Conservation (phyloP, 2,888 invertebrate genomes). For the Deroplatys truncata region DNA sequence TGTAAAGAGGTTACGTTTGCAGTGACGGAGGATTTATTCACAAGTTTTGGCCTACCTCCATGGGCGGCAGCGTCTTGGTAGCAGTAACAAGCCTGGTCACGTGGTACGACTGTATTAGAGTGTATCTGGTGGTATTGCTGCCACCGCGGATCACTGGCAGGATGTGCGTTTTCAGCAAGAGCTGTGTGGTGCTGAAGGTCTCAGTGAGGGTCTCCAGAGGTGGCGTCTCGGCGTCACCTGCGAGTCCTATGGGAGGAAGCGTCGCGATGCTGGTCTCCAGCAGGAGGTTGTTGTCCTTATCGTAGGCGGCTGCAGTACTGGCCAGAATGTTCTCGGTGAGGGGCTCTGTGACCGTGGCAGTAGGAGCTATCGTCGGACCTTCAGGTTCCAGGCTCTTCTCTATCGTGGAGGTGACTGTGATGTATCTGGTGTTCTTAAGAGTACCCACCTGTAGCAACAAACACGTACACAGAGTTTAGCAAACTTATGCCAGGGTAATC, state of each 20-base stretch:
- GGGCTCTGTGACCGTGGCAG: slow-evolving; percentile 56
- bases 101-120: slow-evolving; percentile 85
- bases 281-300: slow-evolving; percentile 59
- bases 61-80: slow-evolving; percentile 83
- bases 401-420: slow-evolving; percentile 82
- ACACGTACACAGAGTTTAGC: not conserved
- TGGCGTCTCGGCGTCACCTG: slow-evolving; percentile 75
- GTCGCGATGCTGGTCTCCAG: slow-evolving; percentile 79
- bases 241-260: slow-evolving; percentile 71
- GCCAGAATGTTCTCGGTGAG: slow-evolving; percentile 84
- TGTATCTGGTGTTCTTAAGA: slow-evolving; percentile 79
- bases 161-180: slow-evolving; percentile 83
- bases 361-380: slow-evolving; percentile 23
- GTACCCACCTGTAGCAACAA: slow-evolving; percentile 67
- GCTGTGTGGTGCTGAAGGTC: slow-evolving; percentile 87
- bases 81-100: slow-evolving; percentile 84
- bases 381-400: slow-evolving; percentile 65
- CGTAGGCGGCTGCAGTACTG: slow-evolving; percentile 62
- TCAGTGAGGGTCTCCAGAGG: slow-evolving; percentile 85
- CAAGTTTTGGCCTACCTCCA: slow-evolving; percentile 52
- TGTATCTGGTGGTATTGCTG: slow-evolving; percentile 70
- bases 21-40: too few species aligned
- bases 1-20: too few species aligned
- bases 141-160: slow-evolving; percentile 74
- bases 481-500: not conserved